Percentiles rank a stretch among this genome's conserved stretches.
phyloP scores from a whole-genome alignment of 2,888 invertebrate genomes.

The Rotaria macrura region DNA sequence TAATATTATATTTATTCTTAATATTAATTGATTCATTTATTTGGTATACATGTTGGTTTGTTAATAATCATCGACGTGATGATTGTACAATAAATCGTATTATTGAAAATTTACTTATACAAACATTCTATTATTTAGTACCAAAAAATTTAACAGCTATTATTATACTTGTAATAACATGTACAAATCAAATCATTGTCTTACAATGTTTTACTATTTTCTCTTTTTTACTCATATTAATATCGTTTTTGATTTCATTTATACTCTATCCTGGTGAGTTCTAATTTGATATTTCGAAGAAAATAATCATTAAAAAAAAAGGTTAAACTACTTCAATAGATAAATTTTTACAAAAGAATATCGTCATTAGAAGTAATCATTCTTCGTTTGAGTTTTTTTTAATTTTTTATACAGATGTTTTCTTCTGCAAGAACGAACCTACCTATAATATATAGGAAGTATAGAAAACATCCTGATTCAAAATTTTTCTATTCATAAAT shows the following conservation, averaged over 20 bases:
- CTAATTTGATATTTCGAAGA: too few species aligned
- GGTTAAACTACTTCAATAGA: too few species aligned
- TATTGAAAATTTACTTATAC: constrained; percentile 24
- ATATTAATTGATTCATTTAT: neutral
- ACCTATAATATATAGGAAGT: too few species aligned
- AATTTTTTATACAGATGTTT: too few species aligned
- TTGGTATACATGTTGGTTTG: neutral
- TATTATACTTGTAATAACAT: constrained; percentile 22
- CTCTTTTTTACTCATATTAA: neutral
- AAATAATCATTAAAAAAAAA: too few species aligned
- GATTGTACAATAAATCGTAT: constrained; percentile 15
- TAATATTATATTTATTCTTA: neutral
- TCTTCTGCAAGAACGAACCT: too few species aligned
- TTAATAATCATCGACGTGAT: neutral
- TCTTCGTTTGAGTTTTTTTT: too few species aligned
- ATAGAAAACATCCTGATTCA: too few species aligned
- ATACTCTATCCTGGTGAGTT: neutral
- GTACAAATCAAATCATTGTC: constrained; percentile 25
- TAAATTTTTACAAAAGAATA: too few species aligned
- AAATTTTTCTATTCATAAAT: too few species aligned
- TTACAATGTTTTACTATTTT: neutral
- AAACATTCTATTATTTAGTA: constrained; percentile 23
- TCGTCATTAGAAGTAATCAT: too few species aligned
- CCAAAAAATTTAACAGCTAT: constrained; percentile 25
- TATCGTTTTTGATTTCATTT: neutral